These are phyloP conservation scores for Spongilla lacustris DNA, from an alignment of 37 sponge, comb jelly and placozoan species.

Conservation along the genomic window DNA sequence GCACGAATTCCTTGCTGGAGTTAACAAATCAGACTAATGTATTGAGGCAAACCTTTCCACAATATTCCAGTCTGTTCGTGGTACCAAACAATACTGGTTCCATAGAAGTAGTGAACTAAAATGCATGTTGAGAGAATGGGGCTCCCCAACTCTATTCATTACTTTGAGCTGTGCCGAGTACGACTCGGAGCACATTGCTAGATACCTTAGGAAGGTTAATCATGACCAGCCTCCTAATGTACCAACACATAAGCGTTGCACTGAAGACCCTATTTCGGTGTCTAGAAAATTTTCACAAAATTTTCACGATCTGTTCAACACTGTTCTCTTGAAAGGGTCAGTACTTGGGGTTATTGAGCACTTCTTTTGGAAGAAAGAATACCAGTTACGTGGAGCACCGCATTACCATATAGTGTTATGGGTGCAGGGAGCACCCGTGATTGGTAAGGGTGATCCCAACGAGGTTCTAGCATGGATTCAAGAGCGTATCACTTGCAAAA, in stretches of 20 bases:
- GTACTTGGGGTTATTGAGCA: constrained; percentile 42
- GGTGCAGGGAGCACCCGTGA: constrained; percentile 51
- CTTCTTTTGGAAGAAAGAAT: constrained; percentile 37
- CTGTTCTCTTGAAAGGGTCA: constrained; percentile 31
- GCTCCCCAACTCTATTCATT: constrained; percentile 21
- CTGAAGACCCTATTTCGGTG: constrained; percentile 61
- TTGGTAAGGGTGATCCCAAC: no score
- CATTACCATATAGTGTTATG: constrained; percentile 62
- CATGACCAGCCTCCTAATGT: constrained; percentile 3
- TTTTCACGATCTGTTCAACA: no score
- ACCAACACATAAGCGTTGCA: constrained; percentile 42
- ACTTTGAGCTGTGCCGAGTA: constrained; percentile 44
- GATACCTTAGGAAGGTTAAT: constrained; percentile 47
- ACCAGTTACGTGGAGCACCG: constrained; percentile 52
- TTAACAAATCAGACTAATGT: constrained; percentile 3
- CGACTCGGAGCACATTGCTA: no score
- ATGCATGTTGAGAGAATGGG: constrained; percentile 63
- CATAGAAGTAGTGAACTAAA: constrained; percentile 35
- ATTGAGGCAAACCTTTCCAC: constrained; percentile 16
- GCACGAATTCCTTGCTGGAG: no score
- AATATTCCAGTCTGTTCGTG: constrained; percentile 52
- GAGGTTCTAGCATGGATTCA: no score
- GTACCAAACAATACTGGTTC: constrained; percentile 56
- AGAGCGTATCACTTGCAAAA: constrained; percentile 60
- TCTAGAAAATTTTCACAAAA: constrained; percentile 50